Conservation (phyloP, 2,797 vertebrate species). For the Spinibarbus caldwelli region DNA sequence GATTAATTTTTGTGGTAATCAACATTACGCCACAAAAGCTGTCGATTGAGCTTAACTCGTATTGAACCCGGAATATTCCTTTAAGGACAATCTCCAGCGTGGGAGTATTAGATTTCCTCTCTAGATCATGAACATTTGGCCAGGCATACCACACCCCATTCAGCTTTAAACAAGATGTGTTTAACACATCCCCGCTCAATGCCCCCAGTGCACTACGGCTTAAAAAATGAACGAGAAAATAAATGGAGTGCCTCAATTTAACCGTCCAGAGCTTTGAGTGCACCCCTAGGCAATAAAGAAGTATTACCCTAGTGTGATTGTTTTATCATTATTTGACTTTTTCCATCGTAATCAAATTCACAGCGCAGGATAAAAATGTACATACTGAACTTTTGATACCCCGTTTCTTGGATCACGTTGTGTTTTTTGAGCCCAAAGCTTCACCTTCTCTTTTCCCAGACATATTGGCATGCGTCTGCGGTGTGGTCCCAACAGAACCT, state of each 20-base stretch:
- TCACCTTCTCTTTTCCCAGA: conserved; percentile 80
- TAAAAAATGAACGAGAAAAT: conserved; percentile 65
- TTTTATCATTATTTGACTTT: conserved; percentile 73
- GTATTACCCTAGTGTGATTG: conserved; percentile 72
- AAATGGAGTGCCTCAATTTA: conserved; percentile 76
- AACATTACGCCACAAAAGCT: background rate
- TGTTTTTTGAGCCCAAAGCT: conserved; percentile 72
- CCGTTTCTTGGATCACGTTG: conserved; percentile 72
- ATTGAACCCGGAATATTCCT: conserved; percentile 21
- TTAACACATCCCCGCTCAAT: conserved; percentile 71
- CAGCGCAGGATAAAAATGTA: conserved; percentile 59
- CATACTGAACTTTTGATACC: conserved; percentile 78
- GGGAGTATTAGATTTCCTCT: conserved; percentile 74
- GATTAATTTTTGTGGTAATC: background rate
- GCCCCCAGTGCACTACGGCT: conserved; percentile 62
- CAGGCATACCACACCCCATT: conserved; percentile 64
- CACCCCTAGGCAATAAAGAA: conserved; percentile 69
- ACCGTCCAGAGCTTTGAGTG: conserved; percentile 69
- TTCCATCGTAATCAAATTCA: conserved; percentile 73
- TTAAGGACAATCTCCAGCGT: conserved; percentile 68
- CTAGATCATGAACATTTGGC: conserved; percentile 68
- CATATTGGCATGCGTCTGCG: conserved; percentile 78
- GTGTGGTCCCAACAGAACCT: conserved; percentile 74
- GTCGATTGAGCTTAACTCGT: background rate
- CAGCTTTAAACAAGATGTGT: conserved; percentile 70